These are phyloP conservation scores for Pristionchus exspectatus DNA, from an alignment of 2,888 invertebrate species.

Conservation along the genomic window DNA sequence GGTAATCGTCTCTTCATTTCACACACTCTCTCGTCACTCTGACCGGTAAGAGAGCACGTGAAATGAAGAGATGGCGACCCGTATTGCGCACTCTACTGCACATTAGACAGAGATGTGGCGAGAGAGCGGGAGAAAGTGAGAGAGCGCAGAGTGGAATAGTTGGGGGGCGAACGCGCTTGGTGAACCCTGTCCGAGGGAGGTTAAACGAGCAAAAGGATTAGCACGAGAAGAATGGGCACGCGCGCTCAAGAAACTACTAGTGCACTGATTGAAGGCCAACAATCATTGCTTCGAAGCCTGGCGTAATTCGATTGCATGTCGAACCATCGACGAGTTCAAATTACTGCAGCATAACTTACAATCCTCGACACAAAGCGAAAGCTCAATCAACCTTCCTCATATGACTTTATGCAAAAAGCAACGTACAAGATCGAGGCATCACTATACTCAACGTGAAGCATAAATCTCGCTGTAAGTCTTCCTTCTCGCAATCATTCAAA, in stretches of 20 bases:
- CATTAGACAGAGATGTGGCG: background rate
- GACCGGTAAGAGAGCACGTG: too few species aligned
- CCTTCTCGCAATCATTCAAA: background rate
- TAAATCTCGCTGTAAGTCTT: background rate
- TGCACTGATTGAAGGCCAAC: background rate
- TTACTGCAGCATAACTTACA: too few species aligned
- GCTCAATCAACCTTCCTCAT: background rate
- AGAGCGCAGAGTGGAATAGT: slow-evolving; percentile 1
- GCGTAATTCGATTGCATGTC: background rate
- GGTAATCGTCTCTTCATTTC: too few species aligned
- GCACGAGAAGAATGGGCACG: background rate
- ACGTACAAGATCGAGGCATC: too few species aligned
- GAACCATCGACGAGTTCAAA: too few species aligned
- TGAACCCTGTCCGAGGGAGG: slow-evolving; percentile 39
- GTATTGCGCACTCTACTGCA: too few species aligned
- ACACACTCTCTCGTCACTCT: too few species aligned
- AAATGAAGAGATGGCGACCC: too few species aligned
- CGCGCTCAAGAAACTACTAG: background rate
- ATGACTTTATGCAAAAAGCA: too few species aligned
- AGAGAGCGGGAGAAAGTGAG: background rate
- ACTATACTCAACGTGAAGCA: too few species aligned
- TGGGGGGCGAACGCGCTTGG: background rate
- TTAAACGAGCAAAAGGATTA: background rate
- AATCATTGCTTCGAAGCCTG: too few species aligned
- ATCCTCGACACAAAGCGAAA: background rate